These are phyloP conservation scores for Ormyrus thymus DNA, from an alignment of 2,888 invertebrate genomes.

Conservation along the genomic window DNA sequence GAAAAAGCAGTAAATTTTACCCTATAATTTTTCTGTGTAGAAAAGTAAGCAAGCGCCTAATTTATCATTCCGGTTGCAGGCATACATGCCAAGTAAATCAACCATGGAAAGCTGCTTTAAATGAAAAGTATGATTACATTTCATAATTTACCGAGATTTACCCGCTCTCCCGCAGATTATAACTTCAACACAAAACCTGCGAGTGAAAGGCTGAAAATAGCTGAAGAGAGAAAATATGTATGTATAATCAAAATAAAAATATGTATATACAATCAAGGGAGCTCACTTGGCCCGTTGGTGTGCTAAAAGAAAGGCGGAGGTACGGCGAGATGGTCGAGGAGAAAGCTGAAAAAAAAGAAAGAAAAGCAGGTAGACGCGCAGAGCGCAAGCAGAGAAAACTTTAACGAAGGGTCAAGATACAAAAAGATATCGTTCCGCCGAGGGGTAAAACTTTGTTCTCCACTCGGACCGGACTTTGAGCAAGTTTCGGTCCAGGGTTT, in stretches of 20 bases:
- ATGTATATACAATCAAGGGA: slow-evolving; percentile 35
- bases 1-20: no score
- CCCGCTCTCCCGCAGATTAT: background rate
- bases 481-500: slow-evolving; percentile 1
- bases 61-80: slow-evolving; percentile 3
- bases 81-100: slow-evolving; percentile 21
- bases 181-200: slow-evolving; percentile 7
- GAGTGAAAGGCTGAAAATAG: slow-evolving; percentile 29
- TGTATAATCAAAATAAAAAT: no score
- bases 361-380: background rate
- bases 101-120: slow-evolving; percentile 22
- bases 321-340: no score
- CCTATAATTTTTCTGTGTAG: no score
- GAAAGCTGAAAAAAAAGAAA: no score
- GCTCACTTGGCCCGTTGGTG: background rate
- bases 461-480: slow-evolving; percentile 1
- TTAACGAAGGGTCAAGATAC: slow-evolving; percentile 30
- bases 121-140: slow-evolving; percentile 42
- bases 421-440: slow-evolving; percentile 31
- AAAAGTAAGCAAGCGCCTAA: slow-evolving; percentile 8
- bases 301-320: no score
- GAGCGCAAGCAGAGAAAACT: slow-evolving; percentile 19
- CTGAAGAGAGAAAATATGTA: background rate
- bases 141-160: slow-evolving; percentile 22
- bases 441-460: slow-evolving; percentile 35